Base-by-base conservation (phyloP, 2,113 vertebrate species). In the Xiphias gladius region DNA sequence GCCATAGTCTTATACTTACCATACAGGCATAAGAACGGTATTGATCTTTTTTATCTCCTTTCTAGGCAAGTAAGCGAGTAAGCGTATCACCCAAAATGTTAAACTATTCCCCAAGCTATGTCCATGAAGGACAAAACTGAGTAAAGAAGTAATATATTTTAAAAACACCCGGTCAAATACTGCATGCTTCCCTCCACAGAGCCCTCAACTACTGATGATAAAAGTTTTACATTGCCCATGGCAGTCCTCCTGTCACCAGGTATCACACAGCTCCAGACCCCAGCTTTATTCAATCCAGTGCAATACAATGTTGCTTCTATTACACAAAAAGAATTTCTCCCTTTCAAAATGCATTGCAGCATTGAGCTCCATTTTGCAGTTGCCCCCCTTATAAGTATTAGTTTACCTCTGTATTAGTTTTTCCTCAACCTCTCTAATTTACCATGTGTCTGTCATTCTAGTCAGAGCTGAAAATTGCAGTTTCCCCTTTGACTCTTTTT, bases 181-280 rank as follows among this genome's bases (percentile, higher is more conserved):
- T 73, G 83, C 86, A 84, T 92, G 92, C 88, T 94, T 96, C 88
- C 91, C 80, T 93, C 90, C 88, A 92, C 94, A 96, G 96, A 96
- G 88, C 57, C 91, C 61, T 70, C 92, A 82, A 4, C 87, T 57
- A 73, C 88, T 75, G 93, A 94, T 86, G 87, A 92, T 88, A 95
- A 96, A 94, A 94, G 94, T 84, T 95, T 95, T 80, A 96, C 95
- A 76, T 95, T 97, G 88, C 96, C 96, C 88, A 92, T 95, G 94
- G 95, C 84, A 79, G 92, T 95, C 87, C 91, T 95, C 82, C 93
- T 88, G 73, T 88, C 90, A 89, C 76, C 94, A 97, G 96, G 95
- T 96, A 96, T 92, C 91, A 43, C 63, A 39, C 65, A 76, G 78
- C 81, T 86, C 24, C n/a, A 77, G 74, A 80, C 10, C 28, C 26